Percentiles rank a stretch among this genome's conserved stretches.
These are phyloP conservation scores for Druon quercuslanigerum DNA, from an alignment of 1,140 invertebrate species.

Conservation along the genomic window DNA sequence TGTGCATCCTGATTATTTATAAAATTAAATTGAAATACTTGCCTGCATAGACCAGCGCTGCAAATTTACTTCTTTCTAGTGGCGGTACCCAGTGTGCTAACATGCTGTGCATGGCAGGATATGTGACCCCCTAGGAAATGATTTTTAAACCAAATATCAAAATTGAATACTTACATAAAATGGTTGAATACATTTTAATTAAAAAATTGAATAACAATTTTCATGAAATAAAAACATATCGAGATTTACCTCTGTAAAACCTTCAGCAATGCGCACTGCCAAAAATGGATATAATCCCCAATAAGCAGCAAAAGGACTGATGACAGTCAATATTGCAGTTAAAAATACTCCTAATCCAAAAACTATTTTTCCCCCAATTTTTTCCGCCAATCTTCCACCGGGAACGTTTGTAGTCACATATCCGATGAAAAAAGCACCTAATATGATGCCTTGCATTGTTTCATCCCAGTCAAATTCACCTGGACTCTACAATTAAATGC, in stretches of 20 bases:
- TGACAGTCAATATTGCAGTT: constrained; percentile 86
- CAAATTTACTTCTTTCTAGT: constrained; percentile 87
- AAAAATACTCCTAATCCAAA: constrained; percentile 87
- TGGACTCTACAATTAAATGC: constrained; percentile 71
- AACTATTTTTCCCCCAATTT: constrained; percentile 87
- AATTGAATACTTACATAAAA: background rate
- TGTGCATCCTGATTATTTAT: background rate
- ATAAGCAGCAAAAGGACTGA: constrained; percentile 84
- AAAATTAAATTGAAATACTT: constrained; percentile 45
- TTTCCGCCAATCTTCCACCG: constrained; percentile 87
- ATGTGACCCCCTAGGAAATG: constrained; percentile 83
- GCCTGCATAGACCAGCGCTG: constrained; percentile 87
- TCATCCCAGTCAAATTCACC: constrained; percentile 88
- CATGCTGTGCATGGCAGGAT: constrained; percentile 89
- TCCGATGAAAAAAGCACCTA: constrained; percentile 91
- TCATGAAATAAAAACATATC: constrained; percentile 29
- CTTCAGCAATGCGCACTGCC: constrained; percentile 86
- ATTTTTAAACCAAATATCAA: constrained; percentile 40
- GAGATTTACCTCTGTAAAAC: constrained; percentile 86
- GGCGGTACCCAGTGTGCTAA: constrained; percentile 89
- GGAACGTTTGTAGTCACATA: constrained; percentile 92
- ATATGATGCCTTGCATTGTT: constrained; percentile 85
- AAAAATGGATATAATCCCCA: constrained; percentile 84
- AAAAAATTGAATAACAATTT: background rate
- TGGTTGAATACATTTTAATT: constrained; percentile 20